Evolutionary conservation across 2,113 vertebrate species (phyloP), one percentile per base, ranked within the genome.

Genomic region (Hemibagrus wyckioides): DNA sequence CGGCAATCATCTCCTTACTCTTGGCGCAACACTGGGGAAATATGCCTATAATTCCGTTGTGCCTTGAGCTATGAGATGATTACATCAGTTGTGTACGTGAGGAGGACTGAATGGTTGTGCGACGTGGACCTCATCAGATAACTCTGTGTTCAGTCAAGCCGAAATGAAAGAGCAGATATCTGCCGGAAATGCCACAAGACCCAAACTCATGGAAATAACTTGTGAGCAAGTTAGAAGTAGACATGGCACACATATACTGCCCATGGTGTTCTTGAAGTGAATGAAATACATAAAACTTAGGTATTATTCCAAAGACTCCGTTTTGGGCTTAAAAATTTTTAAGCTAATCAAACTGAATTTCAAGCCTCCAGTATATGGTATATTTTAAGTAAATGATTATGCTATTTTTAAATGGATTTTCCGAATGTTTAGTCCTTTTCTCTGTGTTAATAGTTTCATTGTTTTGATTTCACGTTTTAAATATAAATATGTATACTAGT

Each of bases 131-230:
- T 89, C 89, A 92, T 95, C 94, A 93, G 93, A 94, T 94, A 92
- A 93, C 86, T 80, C 80, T 2, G 41, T 88, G 90, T 90, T 63
- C 90, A 81, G 87, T 85, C 52, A 61, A 89, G 61, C 71, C 33
- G 91, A 92, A 94, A 93, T 91, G 91, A 90, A 90, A 90, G 84
- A 80, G 84, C 71, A 92, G 93, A 92, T 93, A 93, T 92, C 84
- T 92, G 57, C 89, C 93, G 94, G 95, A 95, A 95, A 95, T 94
- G 92, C 92, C 93, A 91, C 85, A 91, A 87, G 87, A 89, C 83
- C 90, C 88, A 85, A 89, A n/a, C 39, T 82, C 28, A 82, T 13
- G 86, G 91, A 65, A 80, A 88, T 73, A 89, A 3, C 54, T 59
- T 28, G 79, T 57, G 33, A 59, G 79, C 30, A 80, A 13, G 41